phyloP scores from a whole-genome alignment of 92 coral and sea anemone species.

The Epizoanthus illoricatus region DNA sequence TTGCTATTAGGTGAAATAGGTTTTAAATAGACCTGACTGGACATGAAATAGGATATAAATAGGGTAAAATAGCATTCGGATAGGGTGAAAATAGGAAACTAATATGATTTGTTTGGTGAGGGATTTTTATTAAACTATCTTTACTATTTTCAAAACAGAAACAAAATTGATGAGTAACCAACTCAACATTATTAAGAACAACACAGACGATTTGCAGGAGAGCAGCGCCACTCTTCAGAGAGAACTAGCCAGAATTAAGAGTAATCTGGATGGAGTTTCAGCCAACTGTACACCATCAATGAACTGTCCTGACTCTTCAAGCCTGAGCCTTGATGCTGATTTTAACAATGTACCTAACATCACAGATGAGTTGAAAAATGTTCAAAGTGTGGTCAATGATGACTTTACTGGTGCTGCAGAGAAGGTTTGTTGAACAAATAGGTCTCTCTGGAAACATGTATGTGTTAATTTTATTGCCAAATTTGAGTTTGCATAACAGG shows the following conservation, averaged over 20 bases:
- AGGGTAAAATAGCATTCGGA: too few relatives aligned
- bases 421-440: constrained; percentile 45
- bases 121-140: neutral
- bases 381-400: constrained; percentile 51
- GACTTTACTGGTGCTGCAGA: constrained; percentile 70
- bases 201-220: constrained; percentile 49
- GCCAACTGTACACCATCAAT: neutral
- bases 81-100: too few relatives aligned
- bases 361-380: constrained; percentile 37
- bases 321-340: constrained; percentile 63
- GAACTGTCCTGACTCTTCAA: neutral
- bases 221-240: constrained; percentile 5
- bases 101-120: too few relatives aligned
- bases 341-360: constrained; percentile 76
- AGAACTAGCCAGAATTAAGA: constrained; percentile 31
- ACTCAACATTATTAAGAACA: constrained; percentile 50
- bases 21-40: too few relatives aligned
- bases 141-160: constrained; percentile 39
- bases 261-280: neutral
- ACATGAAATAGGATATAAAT: too few relatives aligned
- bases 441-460: neutral
- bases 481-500: too few relatives aligned
- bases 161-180: constrained; percentile 66
- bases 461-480: neutral
- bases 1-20: too few relatives aligned